Evolutionary conservation across 1,140 invertebrate genomes (phyloP).

Genomic region (Zaprionus camerounensis): DNA sequence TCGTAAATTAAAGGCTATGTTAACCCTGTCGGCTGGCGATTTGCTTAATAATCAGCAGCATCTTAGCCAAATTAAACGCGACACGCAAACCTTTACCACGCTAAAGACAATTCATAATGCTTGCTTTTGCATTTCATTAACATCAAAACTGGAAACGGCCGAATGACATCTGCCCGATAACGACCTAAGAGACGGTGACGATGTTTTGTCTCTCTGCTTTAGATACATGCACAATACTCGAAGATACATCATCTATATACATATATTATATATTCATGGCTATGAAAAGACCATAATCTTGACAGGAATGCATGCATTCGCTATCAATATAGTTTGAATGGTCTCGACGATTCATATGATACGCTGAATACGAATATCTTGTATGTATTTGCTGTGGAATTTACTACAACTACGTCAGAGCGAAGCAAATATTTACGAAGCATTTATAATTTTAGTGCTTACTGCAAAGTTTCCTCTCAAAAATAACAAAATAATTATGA

Average conservation of each 20-base stretch:
- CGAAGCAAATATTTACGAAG: neutral
- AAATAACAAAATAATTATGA: neutral
- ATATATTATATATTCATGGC: conserved; percentile 10
- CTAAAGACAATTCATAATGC: conserved; percentile 9
- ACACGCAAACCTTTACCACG: conserved; percentile 24
- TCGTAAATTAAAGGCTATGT: conserved; percentile 11
- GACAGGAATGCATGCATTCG: conserved; percentile 2
- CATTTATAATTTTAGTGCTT: neutral
- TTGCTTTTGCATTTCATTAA: conserved; percentile 50
- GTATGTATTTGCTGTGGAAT: neutral
- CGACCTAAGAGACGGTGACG: conserved; percentile 10
- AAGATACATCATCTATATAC: conserved; percentile 6
- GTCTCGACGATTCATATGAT: neutral
- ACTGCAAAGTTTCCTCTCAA: neutral
- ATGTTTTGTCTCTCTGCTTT: neutral
- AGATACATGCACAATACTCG: conserved; percentile 5
- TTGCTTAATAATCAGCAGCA: conserved; percentile 16
- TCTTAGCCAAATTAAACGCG: conserved; percentile 24
- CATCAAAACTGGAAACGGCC: conserved; percentile 40
- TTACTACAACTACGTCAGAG: neutral
- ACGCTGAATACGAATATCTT: neutral
- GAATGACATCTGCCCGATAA: conserved; percentile 16
- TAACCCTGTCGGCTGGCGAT: conserved; percentile 15
- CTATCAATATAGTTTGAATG: neutral
- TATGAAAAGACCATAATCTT: conserved; percentile 9